These are phyloP conservation scores for Parnassius apollo DNA, from an alignment of 2,888 invertebrate genomes.

Conservation along the genomic window DNA sequence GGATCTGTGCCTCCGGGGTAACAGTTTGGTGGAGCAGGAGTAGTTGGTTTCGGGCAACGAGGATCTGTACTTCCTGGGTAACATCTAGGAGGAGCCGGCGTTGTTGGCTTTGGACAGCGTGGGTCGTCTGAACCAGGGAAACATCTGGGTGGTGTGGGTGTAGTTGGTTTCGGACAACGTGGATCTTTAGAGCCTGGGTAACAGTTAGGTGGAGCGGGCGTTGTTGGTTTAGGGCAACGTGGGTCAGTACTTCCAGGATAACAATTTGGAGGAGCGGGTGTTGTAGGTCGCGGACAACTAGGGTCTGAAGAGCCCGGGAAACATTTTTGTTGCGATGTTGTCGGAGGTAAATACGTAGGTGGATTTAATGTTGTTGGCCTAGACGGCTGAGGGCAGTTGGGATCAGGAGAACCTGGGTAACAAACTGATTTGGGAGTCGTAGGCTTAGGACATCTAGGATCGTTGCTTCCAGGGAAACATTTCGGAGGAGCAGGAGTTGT, in stretches of 20 bases:
- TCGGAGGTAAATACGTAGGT: constrained; percentile 39
- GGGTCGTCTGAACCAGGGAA: constrained; percentile 36
- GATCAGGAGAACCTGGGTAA: not conserved
- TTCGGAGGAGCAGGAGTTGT: constrained; percentile 33
- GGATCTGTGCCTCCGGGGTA: constrained; percentile 50
- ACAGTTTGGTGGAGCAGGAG: constrained; percentile 39
- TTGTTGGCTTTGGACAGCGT: constrained; percentile 35
- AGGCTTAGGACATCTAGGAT: constrained; percentile 47
- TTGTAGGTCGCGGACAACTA: constrained; percentile 39
- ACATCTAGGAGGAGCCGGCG: constrained; percentile 36
- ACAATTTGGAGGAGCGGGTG: constrained; percentile 28
- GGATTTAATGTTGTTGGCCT: constrained; percentile 22
- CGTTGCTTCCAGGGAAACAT: constrained; percentile 44
- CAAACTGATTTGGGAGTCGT: not conserved
- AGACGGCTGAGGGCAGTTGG: not conserved
- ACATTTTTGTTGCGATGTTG: constrained; percentile 40
- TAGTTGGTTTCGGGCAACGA: constrained; percentile 45
- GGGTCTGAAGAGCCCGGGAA: constrained; percentile 45
- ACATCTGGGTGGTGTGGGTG: constrained; percentile 35
- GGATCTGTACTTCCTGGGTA: constrained; percentile 49
- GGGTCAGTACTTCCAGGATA: constrained; percentile 28
- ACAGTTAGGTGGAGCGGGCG: constrained; percentile 33
- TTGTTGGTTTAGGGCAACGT: constrained; percentile 38
- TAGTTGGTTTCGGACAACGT: constrained; percentile 34
- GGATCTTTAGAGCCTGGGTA: constrained; percentile 38